Evolutionary conservation across 2,888 invertebrate genomes (phyloP), one percentile per base, ranked within the genome.

Genomic region (Hedya salicella): DNA sequence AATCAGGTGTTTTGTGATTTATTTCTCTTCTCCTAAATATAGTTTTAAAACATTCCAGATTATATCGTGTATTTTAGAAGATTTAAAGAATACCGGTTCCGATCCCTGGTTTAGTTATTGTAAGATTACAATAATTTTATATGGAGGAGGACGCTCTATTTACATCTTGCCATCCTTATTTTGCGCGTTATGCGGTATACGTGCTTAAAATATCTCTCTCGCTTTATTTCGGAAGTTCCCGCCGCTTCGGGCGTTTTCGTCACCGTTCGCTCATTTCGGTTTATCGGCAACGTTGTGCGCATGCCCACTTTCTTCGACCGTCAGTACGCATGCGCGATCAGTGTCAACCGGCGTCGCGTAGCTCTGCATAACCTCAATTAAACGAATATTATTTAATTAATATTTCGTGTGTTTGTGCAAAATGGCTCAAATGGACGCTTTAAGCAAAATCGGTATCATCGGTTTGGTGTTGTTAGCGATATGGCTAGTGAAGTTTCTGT

Each of bases 401-500:
- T 48, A 39, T 16, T n/a, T 21, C 13, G 19, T 65, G 30, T 48
- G 25, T 60, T 5, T 14, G 25, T 30, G 25, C 60, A 80, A 76
- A 78, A 88, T 88, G 88, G 77, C 75, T 57, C 68, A 70, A 40
- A 76, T 76, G 61, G 72, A 76, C 17, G 70, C 81, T 46, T 80
- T 93, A 62, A 93, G 94, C 77, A 91, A 89, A 78, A 73, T 93
- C 9, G 93, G 91, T 40, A 75, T 93, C 40, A 78, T 91, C 69
- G 87, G 92, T 71, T 75, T 92, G 68, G 71, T 81, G 3, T 73
- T 85, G 49, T 73, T 93, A 39, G 81, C 82, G 39, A 70, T 81
- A n/a, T 75, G 73, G 70, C 52, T 83, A n/a, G 72, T 80, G 62
- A 87, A 82, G 73, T 71, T 71, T 56, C 19, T 87, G 5, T 70